Evolutionary conservation across 2,113 vertebrate genomes (phyloP).

Genomic region (Ptilorrhoa leucosticta): DNA sequence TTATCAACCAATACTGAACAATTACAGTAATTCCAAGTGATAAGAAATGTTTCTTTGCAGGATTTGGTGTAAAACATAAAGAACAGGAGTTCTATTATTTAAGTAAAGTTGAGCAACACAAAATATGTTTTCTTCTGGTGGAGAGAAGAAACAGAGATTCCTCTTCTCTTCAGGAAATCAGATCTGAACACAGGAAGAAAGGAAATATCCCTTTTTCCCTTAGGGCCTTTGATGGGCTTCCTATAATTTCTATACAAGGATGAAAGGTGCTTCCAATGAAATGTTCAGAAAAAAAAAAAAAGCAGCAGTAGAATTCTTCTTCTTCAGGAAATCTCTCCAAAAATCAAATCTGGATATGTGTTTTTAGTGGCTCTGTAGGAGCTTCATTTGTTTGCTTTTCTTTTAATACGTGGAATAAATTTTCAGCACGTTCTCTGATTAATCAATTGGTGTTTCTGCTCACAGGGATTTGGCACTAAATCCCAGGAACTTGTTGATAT

Average conservation of each 20-base stretch:
- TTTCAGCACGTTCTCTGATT: neutral
- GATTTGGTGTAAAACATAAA: neutral
- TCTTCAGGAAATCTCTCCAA: neutral
- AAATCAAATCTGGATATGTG: neutral
- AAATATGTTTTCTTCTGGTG: neutral
- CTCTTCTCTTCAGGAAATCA: conserved; percentile 37
- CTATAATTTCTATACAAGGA: conserved; percentile 49
- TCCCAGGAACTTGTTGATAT: neutral
- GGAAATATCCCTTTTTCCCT: conserved; percentile 16
- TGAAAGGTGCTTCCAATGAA: conserved; percentile 37
- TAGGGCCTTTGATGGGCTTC: conserved; percentile 12
- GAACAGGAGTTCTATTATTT: neutral
- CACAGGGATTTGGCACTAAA: neutral
- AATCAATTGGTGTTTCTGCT: neutral
- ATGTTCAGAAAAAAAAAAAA: neutral
- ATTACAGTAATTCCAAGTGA: neutral
- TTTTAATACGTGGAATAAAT: neutral
- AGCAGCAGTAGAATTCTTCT: neutral
- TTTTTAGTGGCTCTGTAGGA: neutral
- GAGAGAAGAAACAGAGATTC: neutral
- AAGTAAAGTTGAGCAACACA: neutral
- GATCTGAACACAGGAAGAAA: conserved; percentile 14
- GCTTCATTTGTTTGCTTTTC: neutral
- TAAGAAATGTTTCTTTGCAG: neutral
- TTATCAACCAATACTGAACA: neutral